These are phyloP conservation scores for Zoanthus solanderi DNA, from an alignment of 92 coral and sea anemone genomes.

Conservation along the genomic window DNA sequence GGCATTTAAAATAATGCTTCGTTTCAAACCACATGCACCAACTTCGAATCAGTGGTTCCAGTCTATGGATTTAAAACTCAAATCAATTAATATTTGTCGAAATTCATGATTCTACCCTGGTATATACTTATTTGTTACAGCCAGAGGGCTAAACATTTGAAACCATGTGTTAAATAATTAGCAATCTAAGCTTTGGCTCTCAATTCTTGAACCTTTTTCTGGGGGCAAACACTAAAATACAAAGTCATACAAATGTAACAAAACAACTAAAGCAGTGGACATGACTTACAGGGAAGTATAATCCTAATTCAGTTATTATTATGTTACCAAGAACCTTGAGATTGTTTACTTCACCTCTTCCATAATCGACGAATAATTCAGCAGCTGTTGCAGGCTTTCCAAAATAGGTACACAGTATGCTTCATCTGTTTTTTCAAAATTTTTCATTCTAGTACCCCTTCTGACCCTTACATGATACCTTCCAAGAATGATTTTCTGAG, in stretches of 20 bases:
- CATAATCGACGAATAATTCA: slow-evolving; percentile 65
- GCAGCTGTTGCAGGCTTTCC: slow-evolving; percentile 74
- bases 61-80: slow-evolving; percentile 31
- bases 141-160: background rate
- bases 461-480: slow-evolving; percentile 61
- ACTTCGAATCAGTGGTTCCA: slow-evolving; percentile 77
- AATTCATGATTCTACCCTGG: slow-evolving; percentile 3
- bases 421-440: slow-evolving; percentile 61
- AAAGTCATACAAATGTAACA: background rate
- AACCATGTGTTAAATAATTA: slow-evolving; percentile 8
- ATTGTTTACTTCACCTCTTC: slow-evolving; percentile 58
- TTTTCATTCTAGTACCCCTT: slow-evolving; percentile 57
- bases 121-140: background rate
- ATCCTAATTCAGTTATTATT: slow-evolving; percentile 1
- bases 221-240: slow-evolving; percentile 4
- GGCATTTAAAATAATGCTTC: slow-evolving; percentile 73
- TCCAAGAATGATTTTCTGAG: slow-evolving; percentile 62
- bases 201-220: slow-evolving; percentile 1
- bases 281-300: background rate
- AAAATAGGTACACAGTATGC: slow-evolving; percentile 65
- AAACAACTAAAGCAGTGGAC: background rate
- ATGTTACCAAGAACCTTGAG: background rate
- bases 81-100: background rate
- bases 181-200: slow-evolving; percentile 12
- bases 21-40: slow-evolving; percentile 83